A percentile compares a stretch with the other conserved stretches of the same genome.
These are phyloP conservation scores for Paguma larvata DNA, from an alignment of 2,797 vertebrate genomes.

Conservation along the genomic window DNA sequence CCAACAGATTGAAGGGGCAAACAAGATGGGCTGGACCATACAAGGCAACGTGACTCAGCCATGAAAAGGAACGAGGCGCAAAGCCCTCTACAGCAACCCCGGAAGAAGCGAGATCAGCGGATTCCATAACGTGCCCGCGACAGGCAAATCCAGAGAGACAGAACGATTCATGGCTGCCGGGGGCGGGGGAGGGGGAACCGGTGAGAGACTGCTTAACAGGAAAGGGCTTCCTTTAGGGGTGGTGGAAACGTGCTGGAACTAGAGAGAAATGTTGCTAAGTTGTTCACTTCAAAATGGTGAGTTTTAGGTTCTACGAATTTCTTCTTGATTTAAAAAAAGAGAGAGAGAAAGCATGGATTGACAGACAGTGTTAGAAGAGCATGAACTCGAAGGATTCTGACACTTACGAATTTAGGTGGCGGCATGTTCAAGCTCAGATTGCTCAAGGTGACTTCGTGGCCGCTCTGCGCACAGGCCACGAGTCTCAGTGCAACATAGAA, in stretches of 20 bases:
- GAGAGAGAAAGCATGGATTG: neutral
- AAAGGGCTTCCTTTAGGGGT: neutral
- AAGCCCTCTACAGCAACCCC: neutral
- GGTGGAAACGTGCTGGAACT: neutral
- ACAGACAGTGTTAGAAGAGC: neutral
- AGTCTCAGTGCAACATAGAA: conserved; percentile 96
- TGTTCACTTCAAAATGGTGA: neutral
- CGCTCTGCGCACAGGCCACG: conserved; percentile 96
- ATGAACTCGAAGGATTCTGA: neutral
- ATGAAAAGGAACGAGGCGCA: neutral
- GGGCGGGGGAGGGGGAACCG: neutral
- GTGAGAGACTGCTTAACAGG: neutral
- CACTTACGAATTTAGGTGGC: conserved; percentile 98
- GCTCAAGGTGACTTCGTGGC: conserved; percentile 94
- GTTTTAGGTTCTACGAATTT: neutral
- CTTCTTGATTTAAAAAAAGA: neutral
- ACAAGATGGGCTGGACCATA: neutral
- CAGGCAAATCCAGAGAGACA: neutral
- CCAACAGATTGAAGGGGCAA: fast-evolving
- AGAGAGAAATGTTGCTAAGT: neutral
- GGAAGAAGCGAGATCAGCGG: neutral
- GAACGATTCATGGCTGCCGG: neutral
- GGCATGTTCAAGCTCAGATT: conserved; percentile 93
- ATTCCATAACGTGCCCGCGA: neutral
- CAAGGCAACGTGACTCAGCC: neutral